A percentile compares a stretch with the other conserved stretches of the same genome.
phyloP scores from a whole-genome alignment of 2,113 vertebrate genomes.

The Perca fluviatilis region DNA sequence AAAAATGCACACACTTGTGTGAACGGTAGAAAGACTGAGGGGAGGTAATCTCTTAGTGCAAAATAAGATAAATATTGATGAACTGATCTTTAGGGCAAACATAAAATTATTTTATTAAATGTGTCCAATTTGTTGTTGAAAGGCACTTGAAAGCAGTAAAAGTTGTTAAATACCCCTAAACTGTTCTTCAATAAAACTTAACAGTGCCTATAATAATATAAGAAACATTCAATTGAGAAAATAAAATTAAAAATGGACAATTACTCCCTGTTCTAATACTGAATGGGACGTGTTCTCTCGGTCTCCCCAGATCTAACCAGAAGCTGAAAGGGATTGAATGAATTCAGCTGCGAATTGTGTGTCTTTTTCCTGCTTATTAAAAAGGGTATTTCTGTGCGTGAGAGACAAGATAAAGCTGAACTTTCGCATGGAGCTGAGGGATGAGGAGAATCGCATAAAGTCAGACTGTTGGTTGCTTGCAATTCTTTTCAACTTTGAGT shows the following conservation, averaged over 20 bases:
- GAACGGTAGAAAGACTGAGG: too few relatives aligned
- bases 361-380: neutral
- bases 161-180: neutral
- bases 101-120: neutral
- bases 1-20: neutral
- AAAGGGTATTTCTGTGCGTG: constrained; percentile 1
- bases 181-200: neutral
- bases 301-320: neutral
- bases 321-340: neutral
- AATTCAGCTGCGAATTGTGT: neutral
- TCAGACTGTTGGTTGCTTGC: neutral
- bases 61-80: neutral
- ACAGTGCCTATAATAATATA: neutral
- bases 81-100: neutral
- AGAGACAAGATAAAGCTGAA: neutral
- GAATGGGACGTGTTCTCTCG: neutral
- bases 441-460: constrained; percentile 32
- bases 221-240: neutral
- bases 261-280: neutral
- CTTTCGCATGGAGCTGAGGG: neutral
- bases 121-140: neutral
- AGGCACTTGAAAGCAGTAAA: neutral
- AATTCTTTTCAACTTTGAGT: neutral
- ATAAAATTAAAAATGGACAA: neutral
- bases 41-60: neutral